Evolutionary conservation across 2,797 vertebrate genomes (phyloP).

Genomic region (Scleropages formosus): DNA sequence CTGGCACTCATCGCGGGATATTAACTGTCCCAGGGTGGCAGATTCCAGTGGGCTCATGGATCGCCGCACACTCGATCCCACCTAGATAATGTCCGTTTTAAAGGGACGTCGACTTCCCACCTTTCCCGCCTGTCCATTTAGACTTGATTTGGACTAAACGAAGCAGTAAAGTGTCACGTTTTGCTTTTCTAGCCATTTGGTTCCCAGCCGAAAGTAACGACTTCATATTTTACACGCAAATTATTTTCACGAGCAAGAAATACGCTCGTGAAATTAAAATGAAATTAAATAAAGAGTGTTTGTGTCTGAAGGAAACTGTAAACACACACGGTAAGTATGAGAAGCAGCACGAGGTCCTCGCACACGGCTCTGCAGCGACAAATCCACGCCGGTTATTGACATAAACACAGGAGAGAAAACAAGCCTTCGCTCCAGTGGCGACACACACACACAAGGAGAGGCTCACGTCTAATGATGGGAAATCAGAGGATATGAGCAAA

Average conservation of each 20-base stretch:
- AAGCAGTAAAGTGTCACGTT: not conserved
- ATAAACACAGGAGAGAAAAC: not conserved
- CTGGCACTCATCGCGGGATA: not conserved
- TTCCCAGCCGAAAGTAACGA: not conserved
- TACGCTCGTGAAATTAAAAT: not conserved
- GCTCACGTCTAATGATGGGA: conserved; percentile 4
- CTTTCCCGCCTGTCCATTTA: not conserved
- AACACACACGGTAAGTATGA: conserved; percentile 13
- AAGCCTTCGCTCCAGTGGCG: conserved; percentile 9
- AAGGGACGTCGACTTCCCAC: too few species aligned
- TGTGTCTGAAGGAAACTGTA: conserved; percentile 3
- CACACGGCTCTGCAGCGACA: not conserved
- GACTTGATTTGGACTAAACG: not conserved
- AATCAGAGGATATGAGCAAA: conserved; percentile 9
- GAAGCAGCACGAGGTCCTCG: conserved; percentile 17
- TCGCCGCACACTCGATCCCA: too few species aligned
- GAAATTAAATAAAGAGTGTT: conserved; percentile 9
- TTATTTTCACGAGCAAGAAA: not conserved
- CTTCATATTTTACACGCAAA: not conserved
- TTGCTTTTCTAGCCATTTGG: not conserved
- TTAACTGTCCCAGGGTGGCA: too few species aligned
- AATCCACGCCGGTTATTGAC: conserved; percentile 15
- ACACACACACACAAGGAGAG: conserved; percentile 20
- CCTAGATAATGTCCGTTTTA: too few species aligned
- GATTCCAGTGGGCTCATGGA: too few species aligned